phyloP scores from a whole-genome alignment of 2,113 vertebrate species.

The Aplodontia rufa region DNA sequence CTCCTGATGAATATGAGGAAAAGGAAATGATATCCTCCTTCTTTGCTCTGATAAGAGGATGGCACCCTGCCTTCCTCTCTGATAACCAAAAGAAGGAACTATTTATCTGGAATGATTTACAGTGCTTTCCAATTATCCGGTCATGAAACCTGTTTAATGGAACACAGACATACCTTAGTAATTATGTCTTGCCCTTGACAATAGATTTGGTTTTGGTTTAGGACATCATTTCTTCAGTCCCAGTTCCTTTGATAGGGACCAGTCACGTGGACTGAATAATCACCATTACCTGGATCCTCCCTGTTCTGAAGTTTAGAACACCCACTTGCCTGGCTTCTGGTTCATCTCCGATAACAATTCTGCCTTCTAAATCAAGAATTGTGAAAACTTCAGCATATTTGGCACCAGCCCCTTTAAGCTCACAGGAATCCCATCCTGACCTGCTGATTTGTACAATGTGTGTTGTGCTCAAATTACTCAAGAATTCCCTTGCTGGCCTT shows the following conservation, averaged over 20 bases:
- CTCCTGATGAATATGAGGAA: neutral
- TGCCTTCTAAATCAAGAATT: slow-evolving; percentile 49
- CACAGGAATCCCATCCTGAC: neutral
- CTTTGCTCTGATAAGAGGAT: neutral
- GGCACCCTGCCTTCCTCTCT: neutral
- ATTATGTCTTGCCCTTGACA: neutral
- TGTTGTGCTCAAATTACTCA: slow-evolving; percentile 44
- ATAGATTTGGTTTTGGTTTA: neutral
- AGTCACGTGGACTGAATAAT: neutral
- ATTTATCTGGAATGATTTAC: neutral
- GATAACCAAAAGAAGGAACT: neutral
- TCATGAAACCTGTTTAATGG: neutral
- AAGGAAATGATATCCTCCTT: neutral
- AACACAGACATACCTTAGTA: neutral
- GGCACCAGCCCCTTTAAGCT: neutral
- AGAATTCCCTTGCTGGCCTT: slow-evolving; percentile 64
- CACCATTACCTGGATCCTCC: neutral
- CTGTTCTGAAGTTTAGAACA: neutral
- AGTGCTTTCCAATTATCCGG: neutral
- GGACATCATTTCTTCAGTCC: neutral
- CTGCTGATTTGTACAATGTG: slow-evolving; percentile 57
- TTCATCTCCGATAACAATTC: slow-evolving; percentile 15
- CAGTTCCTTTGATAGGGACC: neutral
- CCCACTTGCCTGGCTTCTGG: neutral
- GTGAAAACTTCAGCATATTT: neutral